These are phyloP conservation scores for Athrips mouffetella DNA, from an alignment of 2,888 invertebrate species.

Conservation along the genomic window DNA sequence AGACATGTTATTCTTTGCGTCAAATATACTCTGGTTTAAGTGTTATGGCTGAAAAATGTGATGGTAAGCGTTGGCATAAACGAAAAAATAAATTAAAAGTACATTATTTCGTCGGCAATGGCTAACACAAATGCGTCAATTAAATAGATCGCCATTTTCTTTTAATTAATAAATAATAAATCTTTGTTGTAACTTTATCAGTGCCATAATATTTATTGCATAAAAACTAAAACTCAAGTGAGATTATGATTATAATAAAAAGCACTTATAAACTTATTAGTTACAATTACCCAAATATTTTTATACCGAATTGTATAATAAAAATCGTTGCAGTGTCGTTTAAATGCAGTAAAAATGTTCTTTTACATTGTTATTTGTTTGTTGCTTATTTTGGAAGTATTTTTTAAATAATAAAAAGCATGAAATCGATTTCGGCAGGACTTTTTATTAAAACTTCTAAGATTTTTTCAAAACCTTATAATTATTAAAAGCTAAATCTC, in stretches of 20 bases:
- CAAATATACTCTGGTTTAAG: no score
- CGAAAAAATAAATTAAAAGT: no score
- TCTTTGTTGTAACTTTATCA: constrained; percentile 4
- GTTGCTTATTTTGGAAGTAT: constrained; percentile 77
- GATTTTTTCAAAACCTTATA: constrained; percentile 33
- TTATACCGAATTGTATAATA: constrained; percentile 2
- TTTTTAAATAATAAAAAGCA: constrained; percentile 61
- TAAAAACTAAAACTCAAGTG: constrained; percentile 6
- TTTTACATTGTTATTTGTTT: constrained; percentile 76
- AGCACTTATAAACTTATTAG: background rate
- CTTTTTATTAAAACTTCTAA: constrained; percentile 66
- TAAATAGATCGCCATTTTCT: no score
- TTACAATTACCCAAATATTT: background rate
- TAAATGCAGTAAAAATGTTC: constrained; percentile 41
- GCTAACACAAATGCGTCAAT: no score
- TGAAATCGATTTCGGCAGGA: constrained; percentile 57
- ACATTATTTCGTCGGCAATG: no score
- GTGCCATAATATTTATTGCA: constrained; percentile 11
- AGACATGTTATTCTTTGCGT: no score
- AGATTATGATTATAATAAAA: constrained; percentile 2
- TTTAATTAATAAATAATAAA: background rate
- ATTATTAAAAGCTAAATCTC: constrained; percentile 19
- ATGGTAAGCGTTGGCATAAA: no score
- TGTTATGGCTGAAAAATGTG: no score
- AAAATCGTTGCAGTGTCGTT: constrained; percentile 16